A percentile compares a stretch with the other conserved stretches of the same genome.
These are phyloP conservation scores for Dysmachus trigonus DNA, from an alignment of 2,888 invertebrate genomes.

Conservation along the genomic window DNA sequence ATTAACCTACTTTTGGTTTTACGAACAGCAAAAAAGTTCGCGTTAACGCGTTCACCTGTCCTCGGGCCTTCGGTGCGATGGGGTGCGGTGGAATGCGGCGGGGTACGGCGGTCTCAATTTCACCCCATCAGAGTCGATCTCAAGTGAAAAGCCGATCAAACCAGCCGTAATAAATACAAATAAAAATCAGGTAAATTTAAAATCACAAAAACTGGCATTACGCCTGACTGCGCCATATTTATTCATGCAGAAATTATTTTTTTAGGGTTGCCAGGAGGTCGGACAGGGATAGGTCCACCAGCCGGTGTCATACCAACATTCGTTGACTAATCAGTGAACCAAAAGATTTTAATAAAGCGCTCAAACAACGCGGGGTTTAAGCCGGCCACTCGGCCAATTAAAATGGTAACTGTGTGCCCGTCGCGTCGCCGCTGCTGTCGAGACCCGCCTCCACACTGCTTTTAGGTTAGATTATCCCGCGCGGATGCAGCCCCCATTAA, in stretches of 20 bases:
- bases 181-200: background rate
- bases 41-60: background rate
- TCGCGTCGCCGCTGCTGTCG: background rate
- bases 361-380: background rate
- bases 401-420: background rate
- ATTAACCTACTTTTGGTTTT: background rate
- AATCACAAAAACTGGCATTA: background rate
- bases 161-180: background rate
- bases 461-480: background rate
- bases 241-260: background rate
- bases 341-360: conserved; percentile 25
- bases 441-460: background rate
- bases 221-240: background rate
- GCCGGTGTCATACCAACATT: background rate
- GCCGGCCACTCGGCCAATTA: background rate
- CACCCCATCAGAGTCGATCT: background rate
- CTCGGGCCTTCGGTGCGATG: background rate
- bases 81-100: background rate
- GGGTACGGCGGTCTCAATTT: background rate
- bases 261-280: background rate
- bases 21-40: background rate
- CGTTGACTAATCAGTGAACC: conserved; percentile 12
- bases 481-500: background rate
- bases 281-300: background rate
- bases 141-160: background rate